Conservation (phyloP, 2,888 invertebrate species). For the Sinopyrophorus schimmeli region DNA sequence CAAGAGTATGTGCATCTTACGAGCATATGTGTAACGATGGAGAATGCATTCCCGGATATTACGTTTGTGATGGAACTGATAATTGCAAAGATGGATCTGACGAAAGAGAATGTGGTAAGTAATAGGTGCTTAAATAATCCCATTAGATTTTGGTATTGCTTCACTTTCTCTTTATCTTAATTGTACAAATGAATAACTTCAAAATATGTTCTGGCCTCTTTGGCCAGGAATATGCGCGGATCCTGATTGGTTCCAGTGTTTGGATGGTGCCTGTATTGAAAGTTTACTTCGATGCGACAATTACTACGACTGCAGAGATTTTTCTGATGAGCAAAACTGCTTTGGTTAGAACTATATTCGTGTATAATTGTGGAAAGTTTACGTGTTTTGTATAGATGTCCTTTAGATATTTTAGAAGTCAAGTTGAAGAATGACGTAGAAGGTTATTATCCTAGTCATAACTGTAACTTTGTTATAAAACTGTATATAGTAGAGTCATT, state of each 20-base stretch:
- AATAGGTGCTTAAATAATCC: background rate
- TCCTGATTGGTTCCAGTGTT: slow-evolving; percentile 60
- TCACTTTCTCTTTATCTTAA: slow-evolving; percentile 1
- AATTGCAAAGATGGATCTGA: slow-evolving; percentile 67
- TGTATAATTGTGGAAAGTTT: slow-evolving; percentile 38
- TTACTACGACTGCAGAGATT: slow-evolving; percentile 87
- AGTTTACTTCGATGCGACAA: slow-evolving; percentile 81
- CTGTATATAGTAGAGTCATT: slow-evolving; percentile 26
- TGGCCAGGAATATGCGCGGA: slow-evolving; percentile 55
- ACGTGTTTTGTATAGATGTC: slow-evolving; percentile 37
- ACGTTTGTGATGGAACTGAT: slow-evolving; percentile 58
- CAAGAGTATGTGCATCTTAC: slow-evolving; percentile 54
- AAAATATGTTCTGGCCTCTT: slow-evolving; percentile 32
- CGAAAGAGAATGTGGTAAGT: slow-evolving; percentile 66
- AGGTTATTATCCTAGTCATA: slow-evolving; percentile 22
- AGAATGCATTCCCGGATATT: slow-evolving; percentile 60
- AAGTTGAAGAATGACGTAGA: slow-evolving; percentile 29
- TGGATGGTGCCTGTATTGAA: slow-evolving; percentile 77
- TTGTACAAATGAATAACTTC: slow-evolving; percentile 24
- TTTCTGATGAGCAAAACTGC: slow-evolving; percentile 90
- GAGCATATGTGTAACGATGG: slow-evolving; percentile 67
- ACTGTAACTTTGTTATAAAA: slow-evolving; percentile 20
- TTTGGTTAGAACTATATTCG: slow-evolving; percentile 57
- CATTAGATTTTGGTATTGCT: background rate
- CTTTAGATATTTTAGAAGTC: slow-evolving; percentile 28